A percentile compares a stretch with the other conserved stretches of the same genome.
These are phyloP conservation scores for Shargacucullia verbasci DNA, from an alignment of 2,888 invertebrate species.

Conservation along the genomic window DNA sequence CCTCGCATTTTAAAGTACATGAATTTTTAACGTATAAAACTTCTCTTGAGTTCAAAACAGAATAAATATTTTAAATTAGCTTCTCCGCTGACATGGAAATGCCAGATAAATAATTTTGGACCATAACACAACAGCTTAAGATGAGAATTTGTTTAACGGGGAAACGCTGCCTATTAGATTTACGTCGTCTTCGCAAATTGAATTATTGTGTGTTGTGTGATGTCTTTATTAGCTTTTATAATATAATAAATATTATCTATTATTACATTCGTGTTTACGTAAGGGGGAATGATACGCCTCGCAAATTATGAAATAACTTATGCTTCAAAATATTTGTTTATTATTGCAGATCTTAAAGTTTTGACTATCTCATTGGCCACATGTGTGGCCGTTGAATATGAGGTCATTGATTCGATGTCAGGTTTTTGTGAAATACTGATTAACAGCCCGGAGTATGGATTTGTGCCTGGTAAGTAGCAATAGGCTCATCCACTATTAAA, in stretches of 20 bases:
- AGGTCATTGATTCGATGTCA: too few species aligned
- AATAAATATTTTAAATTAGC: conserved; percentile 49
- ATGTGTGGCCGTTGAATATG: too few species aligned
- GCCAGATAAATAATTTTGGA: conserved; percentile 23
- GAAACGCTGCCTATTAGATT: conserved; percentile 41
- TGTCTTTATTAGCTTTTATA: conserved; percentile 33
- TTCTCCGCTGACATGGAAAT: conserved; percentile 14
- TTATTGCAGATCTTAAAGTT: too few species aligned
- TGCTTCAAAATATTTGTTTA: too few species aligned
- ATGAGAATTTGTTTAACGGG: conserved; percentile 22
- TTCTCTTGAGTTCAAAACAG: conserved; percentile 14
- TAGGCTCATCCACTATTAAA: too few species aligned
- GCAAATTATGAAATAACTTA: too few species aligned
- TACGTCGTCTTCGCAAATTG: conserved; percentile 25
- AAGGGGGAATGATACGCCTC: too few species aligned
- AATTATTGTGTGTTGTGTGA: conserved; percentile 43
- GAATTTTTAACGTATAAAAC: conserved; percentile 16
- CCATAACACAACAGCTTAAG: conserved; percentile 32
- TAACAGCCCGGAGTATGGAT: too few species aligned
- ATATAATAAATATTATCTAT: conserved; percentile 1
- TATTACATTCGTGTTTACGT: not conserved
- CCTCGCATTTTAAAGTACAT: not conserved
- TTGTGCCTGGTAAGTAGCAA: too few species aligned
- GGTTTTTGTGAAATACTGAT: too few species aligned
- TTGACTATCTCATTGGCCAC: too few species aligned